Evolutionary conservation across 2,797 vertebrate species (phyloP).

Genomic region (Dermochelys coriacea): DNA sequence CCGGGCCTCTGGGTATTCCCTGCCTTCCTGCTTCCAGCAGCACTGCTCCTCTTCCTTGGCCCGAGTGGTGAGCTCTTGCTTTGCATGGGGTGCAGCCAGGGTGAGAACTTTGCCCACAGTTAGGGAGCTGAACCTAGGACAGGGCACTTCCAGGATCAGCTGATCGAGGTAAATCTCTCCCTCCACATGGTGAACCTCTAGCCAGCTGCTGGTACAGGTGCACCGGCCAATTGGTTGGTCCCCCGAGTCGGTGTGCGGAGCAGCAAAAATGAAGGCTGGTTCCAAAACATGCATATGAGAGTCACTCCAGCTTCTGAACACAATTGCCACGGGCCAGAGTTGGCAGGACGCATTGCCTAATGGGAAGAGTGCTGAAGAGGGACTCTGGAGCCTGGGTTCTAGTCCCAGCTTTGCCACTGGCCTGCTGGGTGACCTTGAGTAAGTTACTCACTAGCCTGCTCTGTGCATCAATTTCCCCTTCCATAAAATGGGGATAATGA

Average conservation of each 20-base stretch:
- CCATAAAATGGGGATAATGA: fast-evolving
- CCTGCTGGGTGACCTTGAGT: not conserved
- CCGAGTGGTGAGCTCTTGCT: conserved; percentile 76
- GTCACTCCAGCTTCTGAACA: not conserved
- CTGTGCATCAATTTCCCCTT: fast-evolving
- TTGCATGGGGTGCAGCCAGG: fast-evolving
- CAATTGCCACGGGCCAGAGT: not conserved
- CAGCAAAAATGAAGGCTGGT: too few species aligned
- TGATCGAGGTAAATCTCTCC: not conserved
- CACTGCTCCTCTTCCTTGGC: conserved; percentile 81
- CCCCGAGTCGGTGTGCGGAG: too few species aligned
- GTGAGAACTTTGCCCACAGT: not conserved
- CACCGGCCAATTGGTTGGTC: not conserved
- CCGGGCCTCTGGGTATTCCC: conserved; percentile 73
- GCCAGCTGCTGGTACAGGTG: not conserved
- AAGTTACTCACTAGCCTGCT: not conserved
- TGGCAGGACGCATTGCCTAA: not conserved
- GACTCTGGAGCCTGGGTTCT: fast-evolving
- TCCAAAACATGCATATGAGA: not conserved
- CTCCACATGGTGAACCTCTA: not conserved
- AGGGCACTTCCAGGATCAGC: not conserved
- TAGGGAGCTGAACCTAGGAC: fast-evolving
- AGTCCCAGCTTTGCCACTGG: not conserved
- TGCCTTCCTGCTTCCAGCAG: conserved; percentile 73
- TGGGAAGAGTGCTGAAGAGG: not conserved